Evolutionary conservation across 2,888 invertebrate genomes (phyloP).

Genomic region (Parnassius glacialis): DNA sequence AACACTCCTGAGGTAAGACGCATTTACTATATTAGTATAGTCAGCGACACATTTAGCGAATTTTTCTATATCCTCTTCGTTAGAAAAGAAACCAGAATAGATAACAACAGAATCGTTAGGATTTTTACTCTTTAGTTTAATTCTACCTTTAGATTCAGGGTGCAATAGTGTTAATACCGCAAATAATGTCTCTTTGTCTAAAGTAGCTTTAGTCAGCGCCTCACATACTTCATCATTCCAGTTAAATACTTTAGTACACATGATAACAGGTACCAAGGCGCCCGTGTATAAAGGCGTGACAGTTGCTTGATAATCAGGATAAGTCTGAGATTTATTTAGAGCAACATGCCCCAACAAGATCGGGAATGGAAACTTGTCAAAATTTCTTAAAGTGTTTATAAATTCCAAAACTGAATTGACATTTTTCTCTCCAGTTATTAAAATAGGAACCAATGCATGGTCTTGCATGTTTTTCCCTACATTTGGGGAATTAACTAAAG

Average conservation of each 20-base stretch:
- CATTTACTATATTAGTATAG: slow-evolving; percentile 41
- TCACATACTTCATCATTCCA: slow-evolving; percentile 52
- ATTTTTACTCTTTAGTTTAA: slow-evolving; percentile 41
- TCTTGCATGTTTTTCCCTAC: slow-evolving; percentile 48
- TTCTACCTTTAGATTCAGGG: slow-evolving; percentile 59
- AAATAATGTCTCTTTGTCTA: slow-evolving; percentile 35
- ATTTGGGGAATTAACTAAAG: slow-evolving; percentile 39
- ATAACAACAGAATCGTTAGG: slow-evolving; percentile 45
- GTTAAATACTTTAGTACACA: slow-evolving; percentile 65
- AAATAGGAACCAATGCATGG: slow-evolving; percentile 30
- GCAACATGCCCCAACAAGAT: slow-evolving; percentile 36
- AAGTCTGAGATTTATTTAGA: slow-evolving; percentile 34
- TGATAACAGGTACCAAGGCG: slow-evolving; percentile 12
- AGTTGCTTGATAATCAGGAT: slow-evolving; percentile 40
- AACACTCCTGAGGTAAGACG: slow-evolving; percentile 40
- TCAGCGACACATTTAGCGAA: slow-evolving; percentile 41
- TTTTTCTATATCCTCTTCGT: slow-evolving; percentile 42
- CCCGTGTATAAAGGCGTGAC: slow-evolving; percentile 29
- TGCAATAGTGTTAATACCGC: slow-evolving; percentile 31
- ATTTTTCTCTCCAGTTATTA: slow-evolving; percentile 30
- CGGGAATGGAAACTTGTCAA: slow-evolving; percentile 31
- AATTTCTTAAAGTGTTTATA: neutral
- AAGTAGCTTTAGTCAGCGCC: slow-evolving; percentile 37
- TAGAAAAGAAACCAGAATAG: slow-evolving; percentile 38
- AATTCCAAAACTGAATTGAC: slow-evolving; percentile 3